These are phyloP conservation scores for Himantopus leucocephalus DNA, from an alignment of 2,113 vertebrate species.

Conservation along the genomic window DNA sequence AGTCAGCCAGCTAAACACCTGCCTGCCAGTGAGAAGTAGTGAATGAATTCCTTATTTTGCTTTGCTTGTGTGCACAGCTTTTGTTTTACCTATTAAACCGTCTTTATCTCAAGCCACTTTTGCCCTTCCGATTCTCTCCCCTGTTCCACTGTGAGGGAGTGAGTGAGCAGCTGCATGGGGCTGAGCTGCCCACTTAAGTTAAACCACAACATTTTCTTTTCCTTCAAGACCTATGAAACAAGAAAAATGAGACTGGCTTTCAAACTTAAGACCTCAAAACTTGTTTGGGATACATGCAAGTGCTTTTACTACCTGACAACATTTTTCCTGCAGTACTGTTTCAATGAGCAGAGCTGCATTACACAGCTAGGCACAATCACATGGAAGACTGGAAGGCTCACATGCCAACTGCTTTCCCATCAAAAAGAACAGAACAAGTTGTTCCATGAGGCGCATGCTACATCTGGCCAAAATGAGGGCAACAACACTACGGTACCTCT, in stretches of 20 bases:
- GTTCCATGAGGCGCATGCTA: neutral
- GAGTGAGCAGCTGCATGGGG: accelerated
- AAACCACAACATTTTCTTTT: neutral
- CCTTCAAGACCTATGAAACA: neutral
- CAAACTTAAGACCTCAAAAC: neutral
- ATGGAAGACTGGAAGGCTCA: neutral
- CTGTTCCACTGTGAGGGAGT: neutral
- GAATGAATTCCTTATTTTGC: neutral
- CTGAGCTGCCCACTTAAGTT: neutral
- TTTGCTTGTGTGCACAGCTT: neutral
- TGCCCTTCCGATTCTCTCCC: neutral
- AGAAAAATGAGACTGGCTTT: neutral
- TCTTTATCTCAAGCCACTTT: neutral
- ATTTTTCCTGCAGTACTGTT: neutral
- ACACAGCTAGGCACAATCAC: neutral
- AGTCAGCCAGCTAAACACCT: neutral
- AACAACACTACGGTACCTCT: neutral
- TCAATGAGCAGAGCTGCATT: neutral
- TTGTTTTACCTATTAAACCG: neutral
- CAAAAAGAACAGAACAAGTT: neutral
- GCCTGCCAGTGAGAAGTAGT: neutral
- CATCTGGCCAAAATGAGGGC: neutral
- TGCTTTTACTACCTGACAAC: neutral
- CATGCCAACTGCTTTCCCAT: neutral
- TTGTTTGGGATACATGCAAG: neutral